A percentile compares a stretch with the other conserved stretches of the same genome.
Conservation (phyloP, 2,113 vertebrate genomes). For the Amphilophus citrinellus region DNA sequence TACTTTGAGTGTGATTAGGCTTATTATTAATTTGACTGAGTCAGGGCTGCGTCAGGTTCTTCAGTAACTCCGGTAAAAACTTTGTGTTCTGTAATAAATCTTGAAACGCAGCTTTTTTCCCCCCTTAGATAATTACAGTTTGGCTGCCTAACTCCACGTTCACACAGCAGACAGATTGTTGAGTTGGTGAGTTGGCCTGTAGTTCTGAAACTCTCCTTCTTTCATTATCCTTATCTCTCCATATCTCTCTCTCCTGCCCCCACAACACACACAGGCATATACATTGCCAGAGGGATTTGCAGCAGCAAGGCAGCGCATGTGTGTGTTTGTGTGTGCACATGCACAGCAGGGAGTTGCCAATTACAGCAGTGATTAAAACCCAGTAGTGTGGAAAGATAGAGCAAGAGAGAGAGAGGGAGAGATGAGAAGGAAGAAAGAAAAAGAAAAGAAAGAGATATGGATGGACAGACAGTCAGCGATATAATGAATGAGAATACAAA, state of each 20-base stretch:
- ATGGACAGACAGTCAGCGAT: slow-evolving; percentile 37
- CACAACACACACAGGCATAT: slow-evolving; percentile 50
- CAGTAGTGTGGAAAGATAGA: slow-evolving; percentile 72
- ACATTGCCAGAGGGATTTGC: slow-evolving; percentile 74
- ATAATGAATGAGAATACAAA: slow-evolving; percentile 52
- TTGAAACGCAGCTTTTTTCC: slow-evolving; percentile 64
- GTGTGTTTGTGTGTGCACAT: slow-evolving; percentile 38
- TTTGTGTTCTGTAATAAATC: slow-evolving; percentile 65
- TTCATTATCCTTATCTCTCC: slow-evolving; percentile 80
- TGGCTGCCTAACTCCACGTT: slow-evolving; percentile 72
- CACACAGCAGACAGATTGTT: slow-evolving; percentile 77
- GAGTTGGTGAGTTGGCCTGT: slow-evolving; percentile 77
- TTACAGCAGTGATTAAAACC: slow-evolving; percentile 87
- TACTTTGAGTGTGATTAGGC: slow-evolving; percentile 18
- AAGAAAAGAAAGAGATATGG: slow-evolving; percentile 34
- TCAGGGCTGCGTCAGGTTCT: slow-evolving; percentile 46
- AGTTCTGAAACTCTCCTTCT: slow-evolving; percentile 79
- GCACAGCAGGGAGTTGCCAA: slow-evolving; percentile 85
- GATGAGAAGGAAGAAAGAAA: slow-evolving; percentile 37
- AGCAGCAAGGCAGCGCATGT: slow-evolving; percentile 55
- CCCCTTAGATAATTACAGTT: slow-evolving; percentile 75
- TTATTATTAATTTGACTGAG: slow-evolving; percentile 48
- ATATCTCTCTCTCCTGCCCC: slow-evolving; percentile 72
- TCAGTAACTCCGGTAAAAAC: slow-evolving; percentile 53
- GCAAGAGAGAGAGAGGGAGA: slow-evolving; percentile 23